Conservation (phyloP, 2,797 vertebrate genomes). For the Crocodylus rhombifer region DNA sequence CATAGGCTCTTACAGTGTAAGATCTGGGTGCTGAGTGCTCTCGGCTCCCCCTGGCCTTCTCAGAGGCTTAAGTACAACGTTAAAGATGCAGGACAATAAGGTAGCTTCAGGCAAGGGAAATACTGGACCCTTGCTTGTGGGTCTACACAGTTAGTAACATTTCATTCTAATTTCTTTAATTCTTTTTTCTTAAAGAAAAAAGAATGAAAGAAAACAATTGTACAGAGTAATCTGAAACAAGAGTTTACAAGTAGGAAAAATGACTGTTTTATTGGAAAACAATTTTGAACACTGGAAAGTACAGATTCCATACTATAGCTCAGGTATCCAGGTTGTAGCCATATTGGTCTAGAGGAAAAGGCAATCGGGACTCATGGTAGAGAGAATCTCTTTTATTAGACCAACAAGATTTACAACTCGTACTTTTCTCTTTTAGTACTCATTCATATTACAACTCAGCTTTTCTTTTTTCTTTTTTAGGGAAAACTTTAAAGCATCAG, state of each 20-base stretch:
- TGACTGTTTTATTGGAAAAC: neutral
- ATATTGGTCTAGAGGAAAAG: too few species aligned
- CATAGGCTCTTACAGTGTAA: neutral
- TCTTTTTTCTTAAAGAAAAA: neutral
- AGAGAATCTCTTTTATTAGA: too few species aligned
- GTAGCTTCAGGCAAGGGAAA: neutral
- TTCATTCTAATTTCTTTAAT: neutral
- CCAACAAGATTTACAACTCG: too few species aligned
- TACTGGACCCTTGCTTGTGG: neutral
- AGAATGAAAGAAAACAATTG: neutral
- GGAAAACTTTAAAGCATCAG: neutral
- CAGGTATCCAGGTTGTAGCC: neutral
- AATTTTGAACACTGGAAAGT: neutral
- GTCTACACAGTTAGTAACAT: neutral
- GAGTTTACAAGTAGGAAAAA: neutral
- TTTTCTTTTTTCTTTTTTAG: neutral
- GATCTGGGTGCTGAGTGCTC: fast-evolving
- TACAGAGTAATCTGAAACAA: neutral
- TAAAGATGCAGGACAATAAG: neutral
- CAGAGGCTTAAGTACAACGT: neutral
- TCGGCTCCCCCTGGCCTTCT: fast-evolving
- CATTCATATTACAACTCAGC: neutral
- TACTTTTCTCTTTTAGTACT: too few species aligned
- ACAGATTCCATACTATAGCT: neutral
- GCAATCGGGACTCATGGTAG: too few species aligned